phyloP scores from a whole-genome alignment of 2,113 vertebrate species.

The Microtus pennsylvanicus region DNA sequence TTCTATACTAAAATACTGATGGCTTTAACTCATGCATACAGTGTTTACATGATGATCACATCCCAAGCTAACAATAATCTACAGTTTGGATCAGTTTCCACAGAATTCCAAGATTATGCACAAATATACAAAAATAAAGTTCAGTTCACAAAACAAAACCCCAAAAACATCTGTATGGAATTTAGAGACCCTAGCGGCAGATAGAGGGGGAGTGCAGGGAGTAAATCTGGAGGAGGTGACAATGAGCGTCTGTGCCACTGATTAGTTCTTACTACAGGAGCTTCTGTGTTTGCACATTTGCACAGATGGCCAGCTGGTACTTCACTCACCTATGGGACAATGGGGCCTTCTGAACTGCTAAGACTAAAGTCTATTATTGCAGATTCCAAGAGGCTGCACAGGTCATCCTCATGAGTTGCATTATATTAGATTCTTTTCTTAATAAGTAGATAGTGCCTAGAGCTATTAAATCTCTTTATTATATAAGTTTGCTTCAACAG shows the following conservation, averaged over 20 bases:
- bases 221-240: neutral
- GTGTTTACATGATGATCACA: conserved; percentile 55
- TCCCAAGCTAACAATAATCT: conserved; percentile 34
- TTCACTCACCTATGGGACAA: neutral
- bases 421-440: conserved; percentile 13
- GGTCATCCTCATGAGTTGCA: neutral
- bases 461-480: conserved; percentile 1
- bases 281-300: neutral
- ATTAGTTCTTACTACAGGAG: neutral
- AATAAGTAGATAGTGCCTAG: neutral
- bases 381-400: neutral
- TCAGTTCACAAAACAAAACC: neutral
- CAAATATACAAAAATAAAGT: conserved; percentile 14
- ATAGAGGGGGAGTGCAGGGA: neutral
- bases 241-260: neutral
- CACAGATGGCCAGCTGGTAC: neutral
- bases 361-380: neutral
- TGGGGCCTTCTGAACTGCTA: neutral
- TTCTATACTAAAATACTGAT: conserved; percentile 63
- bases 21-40: neutral
- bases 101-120: neutral
- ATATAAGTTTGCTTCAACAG: conserved; percentile 11
- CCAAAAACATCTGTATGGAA: neutral
- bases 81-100: conserved; percentile 65
- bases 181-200: neutral